phyloP scores from a whole-genome alignment of 2,113 vertebrate genomes.

The Elachura formosa region DNA sequence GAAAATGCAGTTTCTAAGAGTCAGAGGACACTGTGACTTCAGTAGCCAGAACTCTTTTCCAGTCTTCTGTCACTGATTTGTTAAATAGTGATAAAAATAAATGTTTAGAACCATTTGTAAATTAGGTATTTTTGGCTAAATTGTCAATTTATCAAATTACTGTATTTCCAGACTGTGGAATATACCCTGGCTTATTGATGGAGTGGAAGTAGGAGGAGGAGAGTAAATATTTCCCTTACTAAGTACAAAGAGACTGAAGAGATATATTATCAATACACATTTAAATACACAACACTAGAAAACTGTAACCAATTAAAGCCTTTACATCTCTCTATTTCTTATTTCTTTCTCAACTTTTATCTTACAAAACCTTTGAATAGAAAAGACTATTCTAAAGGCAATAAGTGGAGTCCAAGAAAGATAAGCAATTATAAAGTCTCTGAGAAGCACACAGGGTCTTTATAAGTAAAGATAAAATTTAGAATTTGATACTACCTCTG shows the following conservation, averaged over 20 bases:
- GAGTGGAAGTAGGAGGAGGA: not conserved
- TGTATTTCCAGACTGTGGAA: not conserved
- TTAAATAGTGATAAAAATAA: not conserved
- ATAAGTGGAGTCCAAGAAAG: not conserved
- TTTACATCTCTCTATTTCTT: not conserved
- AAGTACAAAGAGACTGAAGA: not conserved
- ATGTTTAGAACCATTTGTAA: not conserved
- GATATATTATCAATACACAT: not conserved
- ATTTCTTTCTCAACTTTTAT: conserved; percentile 27
- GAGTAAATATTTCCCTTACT: not conserved
- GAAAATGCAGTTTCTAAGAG: not conserved
- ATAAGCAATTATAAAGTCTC: not conserved
- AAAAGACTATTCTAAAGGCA: not conserved
- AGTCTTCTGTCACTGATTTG: not conserved
- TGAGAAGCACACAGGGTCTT: not conserved
- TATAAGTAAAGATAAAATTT: not conserved
- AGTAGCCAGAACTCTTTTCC: not conserved
- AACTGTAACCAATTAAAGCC: conserved; percentile 26
- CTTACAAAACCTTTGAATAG: conserved; percentile 12
- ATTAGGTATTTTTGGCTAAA: not conserved
- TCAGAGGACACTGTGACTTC: not conserved
- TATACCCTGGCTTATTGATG: not conserved
- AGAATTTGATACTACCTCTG: not conserved
- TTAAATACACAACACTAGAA: not conserved
- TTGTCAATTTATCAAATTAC: not conserved